Percentiles rank a stretch among this genome's conserved stretches.
These are phyloP conservation scores for Syrista parreyssii DNA, from an alignment of 2,888 invertebrate species.

Conservation along the genomic window DNA sequence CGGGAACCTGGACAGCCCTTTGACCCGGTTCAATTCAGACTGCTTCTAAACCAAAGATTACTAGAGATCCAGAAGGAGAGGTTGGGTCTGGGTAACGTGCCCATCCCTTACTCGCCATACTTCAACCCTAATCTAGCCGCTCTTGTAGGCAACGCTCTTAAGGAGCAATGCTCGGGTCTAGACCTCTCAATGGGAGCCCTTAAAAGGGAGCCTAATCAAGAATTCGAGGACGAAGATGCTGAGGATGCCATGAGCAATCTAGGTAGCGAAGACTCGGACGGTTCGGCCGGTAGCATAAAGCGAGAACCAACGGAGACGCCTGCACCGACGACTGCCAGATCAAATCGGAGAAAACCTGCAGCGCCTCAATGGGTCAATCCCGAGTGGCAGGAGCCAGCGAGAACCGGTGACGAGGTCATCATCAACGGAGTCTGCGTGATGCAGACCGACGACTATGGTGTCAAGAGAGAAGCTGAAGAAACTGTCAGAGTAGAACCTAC, in stretches of 20 bases:
- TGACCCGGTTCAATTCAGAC: conserved; percentile 91
- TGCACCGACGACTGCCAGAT: conserved; percentile 67
- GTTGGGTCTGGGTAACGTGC: conserved; percentile 81
- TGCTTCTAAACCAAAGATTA: conserved; percentile 88
- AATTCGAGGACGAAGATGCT: conserved; percentile 81
- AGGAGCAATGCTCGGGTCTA: conserved; percentile 86
- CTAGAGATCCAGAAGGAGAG: conserved; percentile 89
- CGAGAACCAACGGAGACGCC: conserved; percentile 61
- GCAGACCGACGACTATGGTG: conserved; percentile 81
- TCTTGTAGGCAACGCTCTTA: conserved; percentile 77
- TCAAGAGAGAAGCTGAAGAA: conserved; percentile 71
- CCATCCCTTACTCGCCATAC: conserved; percentile 81
- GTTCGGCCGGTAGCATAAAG: conserved; percentile 62
- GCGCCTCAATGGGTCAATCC: conserved; percentile 99
- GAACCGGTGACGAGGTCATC: conserved; percentile 80
- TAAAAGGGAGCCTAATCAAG: conserved; percentile 81
- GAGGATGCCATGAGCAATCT: conserved; percentile 79
- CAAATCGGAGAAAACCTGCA: conserved; percentile 89
- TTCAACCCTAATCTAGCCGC: conserved; percentile 84
- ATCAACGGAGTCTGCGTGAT: conserved; percentile 95
- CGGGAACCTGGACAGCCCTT: conserved; percentile 84
- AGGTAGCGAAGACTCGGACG: conserved; percentile 76
- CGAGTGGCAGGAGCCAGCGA: conserved; percentile 80
- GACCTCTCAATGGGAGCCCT: conserved; percentile 88
- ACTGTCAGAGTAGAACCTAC: conserved; percentile 83